Percentiles rank a stretch among this genome's conserved stretches.
Evolutionary conservation across 2,113 vertebrate genomes (phyloP).

Genomic region (Zosterops pallidus): DNA sequence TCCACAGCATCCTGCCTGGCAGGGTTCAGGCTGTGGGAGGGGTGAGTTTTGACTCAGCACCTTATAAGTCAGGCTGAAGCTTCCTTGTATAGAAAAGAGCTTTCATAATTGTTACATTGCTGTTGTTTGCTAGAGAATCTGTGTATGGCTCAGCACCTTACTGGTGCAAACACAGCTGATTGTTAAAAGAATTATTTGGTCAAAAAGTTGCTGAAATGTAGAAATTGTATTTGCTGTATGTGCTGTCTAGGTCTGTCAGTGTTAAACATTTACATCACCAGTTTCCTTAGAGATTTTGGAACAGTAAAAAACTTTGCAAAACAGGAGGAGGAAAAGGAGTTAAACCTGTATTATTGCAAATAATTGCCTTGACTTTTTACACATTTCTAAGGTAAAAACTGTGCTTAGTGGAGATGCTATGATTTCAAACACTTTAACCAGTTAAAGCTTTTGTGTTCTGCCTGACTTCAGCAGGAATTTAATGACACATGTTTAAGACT

Average conservation of each 20-base stretch:
- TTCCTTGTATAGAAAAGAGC: slow-evolving; percentile 44
- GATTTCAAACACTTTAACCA: not conserved
- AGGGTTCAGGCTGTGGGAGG: slow-evolving; percentile 32
- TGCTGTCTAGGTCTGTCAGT: not conserved
- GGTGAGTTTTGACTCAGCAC: slow-evolving; percentile 48
- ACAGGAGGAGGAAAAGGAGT: rapidly evolving
- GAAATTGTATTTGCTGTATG: not conserved
- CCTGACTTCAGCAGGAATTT: not conserved
- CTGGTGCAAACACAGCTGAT: not conserved
- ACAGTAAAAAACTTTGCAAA: not conserved
- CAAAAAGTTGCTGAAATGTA: not conserved
- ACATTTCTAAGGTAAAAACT: not conserved
- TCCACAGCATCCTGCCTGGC: slow-evolving; percentile 68
- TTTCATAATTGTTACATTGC: not conserved
- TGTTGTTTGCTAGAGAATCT: not conserved
- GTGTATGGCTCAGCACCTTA: not conserved
- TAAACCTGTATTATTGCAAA: not conserved
- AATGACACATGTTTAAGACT: not conserved
- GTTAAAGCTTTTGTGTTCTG: not conserved
- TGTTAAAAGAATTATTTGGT: rapidly evolving
- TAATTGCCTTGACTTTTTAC: not conserved
- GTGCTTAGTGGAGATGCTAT: not conserved
- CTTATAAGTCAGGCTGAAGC: not conserved
- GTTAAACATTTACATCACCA: not conserved
- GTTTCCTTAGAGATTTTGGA: not conserved